These are phyloP conservation scores for Drosophila bunnanda DNA, from an alignment of 2,888 invertebrate genomes.

Conservation along the genomic window DNA sequence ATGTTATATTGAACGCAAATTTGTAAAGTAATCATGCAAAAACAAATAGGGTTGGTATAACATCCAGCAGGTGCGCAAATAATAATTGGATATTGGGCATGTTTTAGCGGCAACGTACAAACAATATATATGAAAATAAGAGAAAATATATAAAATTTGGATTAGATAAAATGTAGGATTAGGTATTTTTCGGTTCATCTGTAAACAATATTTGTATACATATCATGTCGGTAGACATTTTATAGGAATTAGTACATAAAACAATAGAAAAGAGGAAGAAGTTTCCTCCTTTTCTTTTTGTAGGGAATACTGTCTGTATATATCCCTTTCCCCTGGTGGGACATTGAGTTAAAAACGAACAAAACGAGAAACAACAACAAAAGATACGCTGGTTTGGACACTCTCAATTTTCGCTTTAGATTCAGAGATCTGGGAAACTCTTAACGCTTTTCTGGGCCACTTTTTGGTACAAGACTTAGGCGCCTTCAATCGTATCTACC, in stretches of 20 bases:
- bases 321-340: conserved; percentile 12
- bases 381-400: conserved; percentile 46
- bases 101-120: conserved; percentile 48
- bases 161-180: conserved; percentile 71
- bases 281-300: not conserved
- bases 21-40: conserved; percentile 47
- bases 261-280: conserved; percentile 7
- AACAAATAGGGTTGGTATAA: conserved; percentile 44
- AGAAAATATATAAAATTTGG: conserved; percentile 71
- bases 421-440: conserved; percentile 65
- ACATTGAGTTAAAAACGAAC: conserved; percentile 18
- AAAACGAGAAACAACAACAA: conserved; percentile 72
- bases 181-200: conserved; percentile 21
- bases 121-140: conserved; percentile 69
- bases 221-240: conserved; percentile 82
- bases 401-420: conserved; percentile 33
- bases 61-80: conserved; percentile 47
- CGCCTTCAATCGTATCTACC: conserved; percentile 86
- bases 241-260: conserved; percentile 63
- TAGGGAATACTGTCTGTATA: conserved; percentile 20
- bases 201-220: conserved; percentile 21
- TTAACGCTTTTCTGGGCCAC: conserved; percentile 51
- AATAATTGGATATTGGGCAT: conserved; percentile 24
- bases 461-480: conserved; percentile 27
- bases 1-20: conserved; percentile 43